Percentiles rank a stretch among this genome's conserved stretches.
Evolutionary conservation across 2,888 invertebrate genomes (phyloP).

Genomic region (Caenorhabditis sp.): DNA sequence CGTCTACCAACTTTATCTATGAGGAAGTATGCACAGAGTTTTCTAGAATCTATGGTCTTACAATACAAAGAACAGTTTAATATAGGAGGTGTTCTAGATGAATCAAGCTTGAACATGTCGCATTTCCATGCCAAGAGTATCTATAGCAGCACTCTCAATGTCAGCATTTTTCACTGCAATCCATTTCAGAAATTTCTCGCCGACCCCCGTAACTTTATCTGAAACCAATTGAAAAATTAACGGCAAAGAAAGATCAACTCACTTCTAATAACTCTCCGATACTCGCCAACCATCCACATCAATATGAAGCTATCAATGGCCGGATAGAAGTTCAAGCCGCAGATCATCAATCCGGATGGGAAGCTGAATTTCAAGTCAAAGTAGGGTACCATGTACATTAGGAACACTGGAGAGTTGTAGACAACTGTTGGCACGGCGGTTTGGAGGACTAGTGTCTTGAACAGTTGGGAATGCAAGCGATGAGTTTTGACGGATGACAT

Average conservation of each 20-base stretch:
- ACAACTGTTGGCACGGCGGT: neutral
- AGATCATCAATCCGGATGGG: conserved; percentile 1
- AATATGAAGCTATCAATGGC: conserved; percentile 22
- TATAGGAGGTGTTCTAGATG: too few species aligned
- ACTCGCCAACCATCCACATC: conserved; percentile 7
- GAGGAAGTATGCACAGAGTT: too few species aligned
- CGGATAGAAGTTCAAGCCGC: conserved; percentile 20
- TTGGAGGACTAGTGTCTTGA: conserved; percentile 3
- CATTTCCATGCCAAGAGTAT: too few species aligned
- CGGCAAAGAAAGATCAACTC: too few species aligned
- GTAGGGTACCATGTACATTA: neutral
- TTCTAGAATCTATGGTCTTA: too few species aligned
- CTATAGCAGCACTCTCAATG: neutral
- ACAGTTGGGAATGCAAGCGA: neutral
- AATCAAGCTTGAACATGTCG: too few species aligned
- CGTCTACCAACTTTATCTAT: too few species aligned
- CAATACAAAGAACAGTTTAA: too few species aligned
- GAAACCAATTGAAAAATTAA: neutral
- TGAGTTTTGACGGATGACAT: neutral
- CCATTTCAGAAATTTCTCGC: neutral
- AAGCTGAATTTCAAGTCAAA: neutral
- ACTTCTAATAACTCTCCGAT: neutral
- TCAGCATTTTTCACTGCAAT: neutral
- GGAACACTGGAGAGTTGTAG: neutral
- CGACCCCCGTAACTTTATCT: neutral